Conservation (phyloP, 2,888 invertebrate genomes). For the Lymantria monacha region DNA sequence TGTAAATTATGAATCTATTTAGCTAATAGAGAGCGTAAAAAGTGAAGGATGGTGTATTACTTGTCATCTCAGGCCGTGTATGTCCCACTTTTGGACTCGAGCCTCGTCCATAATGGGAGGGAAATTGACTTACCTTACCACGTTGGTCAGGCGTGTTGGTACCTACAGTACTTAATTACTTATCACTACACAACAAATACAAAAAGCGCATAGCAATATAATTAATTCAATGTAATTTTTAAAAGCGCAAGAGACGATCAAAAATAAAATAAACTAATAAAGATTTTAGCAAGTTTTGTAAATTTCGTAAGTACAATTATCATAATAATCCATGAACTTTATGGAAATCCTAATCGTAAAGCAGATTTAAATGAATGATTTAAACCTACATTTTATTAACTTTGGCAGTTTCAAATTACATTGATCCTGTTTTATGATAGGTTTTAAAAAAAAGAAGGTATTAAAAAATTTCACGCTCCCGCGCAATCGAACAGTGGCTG, state of each 20-base stretch:
- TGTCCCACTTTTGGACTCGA: no score
- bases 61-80: no score
- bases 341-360: not conserved
- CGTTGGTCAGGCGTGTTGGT: no score
- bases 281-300: not conserved
- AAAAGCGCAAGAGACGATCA: conserved; percentile 7
- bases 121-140: no score
- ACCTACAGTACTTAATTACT: no score
- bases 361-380: not conserved
- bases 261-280: not conserved
- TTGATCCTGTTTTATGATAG: conserved; percentile 18
- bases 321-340: not conserved
- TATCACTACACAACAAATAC: no score
- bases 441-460: conserved; percentile 26
- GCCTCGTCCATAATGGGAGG: no score
- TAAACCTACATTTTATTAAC: conserved; percentile 5
- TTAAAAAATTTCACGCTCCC: conserved; percentile 56
- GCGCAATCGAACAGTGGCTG: conserved; percentile 63
- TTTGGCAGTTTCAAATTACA: conserved; percentile 23
- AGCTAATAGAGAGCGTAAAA: no score
- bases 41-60: no score
- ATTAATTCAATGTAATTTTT: not conserved
- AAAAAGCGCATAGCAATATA: no score
- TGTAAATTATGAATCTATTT: no score
- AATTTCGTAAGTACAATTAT: not conserved